phyloP scores from a whole-genome alignment of 2,888 invertebrate species.

The Monoplex corrugatus region DNA sequence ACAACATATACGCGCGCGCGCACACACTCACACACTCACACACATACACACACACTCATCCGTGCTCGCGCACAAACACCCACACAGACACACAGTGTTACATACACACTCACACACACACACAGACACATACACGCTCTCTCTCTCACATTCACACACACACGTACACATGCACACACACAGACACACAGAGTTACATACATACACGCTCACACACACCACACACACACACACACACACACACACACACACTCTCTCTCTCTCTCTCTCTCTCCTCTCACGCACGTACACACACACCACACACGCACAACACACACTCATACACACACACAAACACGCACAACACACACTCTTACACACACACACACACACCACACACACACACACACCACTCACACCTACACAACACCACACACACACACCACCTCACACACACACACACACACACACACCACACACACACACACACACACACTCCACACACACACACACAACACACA shows the following conservation, averaged over 20 bases:
- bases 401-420: no score
- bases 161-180: conserved; percentile 6
- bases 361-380: no score
- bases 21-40: background rate
- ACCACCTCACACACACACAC: no score
- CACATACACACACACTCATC: background rate
- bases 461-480: no score
- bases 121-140: background rate
- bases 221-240: background rate
- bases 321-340: no score
- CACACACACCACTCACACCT: no score
- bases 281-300: no score
- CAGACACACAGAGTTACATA: background rate
- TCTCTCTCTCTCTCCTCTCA: background rate
- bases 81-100: background rate
- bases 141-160: background rate
- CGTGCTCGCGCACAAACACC: no score
- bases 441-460: no score
- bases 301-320: no score
- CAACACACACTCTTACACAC: no score
- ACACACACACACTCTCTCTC: background rate
- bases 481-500: background rate
- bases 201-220: background rate
- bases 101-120: conserved; percentile 8
- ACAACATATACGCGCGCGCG: background rate